phyloP scores from a whole-genome alignment of 2,888 invertebrate species.

The Busseola fusca region DNA sequence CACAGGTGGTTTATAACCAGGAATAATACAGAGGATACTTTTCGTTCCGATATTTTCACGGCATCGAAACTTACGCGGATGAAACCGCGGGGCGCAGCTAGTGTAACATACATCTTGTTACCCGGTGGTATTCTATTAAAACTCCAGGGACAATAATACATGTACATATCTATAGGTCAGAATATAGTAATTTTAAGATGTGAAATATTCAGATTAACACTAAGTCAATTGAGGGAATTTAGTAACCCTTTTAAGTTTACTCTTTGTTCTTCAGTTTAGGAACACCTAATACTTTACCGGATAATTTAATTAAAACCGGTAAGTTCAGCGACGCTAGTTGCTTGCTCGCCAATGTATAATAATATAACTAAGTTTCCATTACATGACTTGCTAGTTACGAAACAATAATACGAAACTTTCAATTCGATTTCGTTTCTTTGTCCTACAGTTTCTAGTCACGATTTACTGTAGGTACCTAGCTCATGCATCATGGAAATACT shows the following conservation, averaged over 20 bases:
- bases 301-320: constrained; percentile 15
- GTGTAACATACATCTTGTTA: background rate
- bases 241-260: background rate
- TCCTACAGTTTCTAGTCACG: constrained; percentile 50
- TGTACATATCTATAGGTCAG: no score
- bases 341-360: constrained; percentile 23
- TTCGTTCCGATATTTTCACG: no score
- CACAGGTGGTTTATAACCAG: no score
- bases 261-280: background rate
- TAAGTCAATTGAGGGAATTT: background rate
- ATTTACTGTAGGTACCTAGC: constrained; percentile 35
- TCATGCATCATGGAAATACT: constrained; percentile 48
- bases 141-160: background rate
- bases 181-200: background rate
- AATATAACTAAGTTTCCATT: constrained; percentile 51
- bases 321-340: constrained; percentile 16
- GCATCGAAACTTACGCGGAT: no score
- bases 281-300: constrained; percentile 11
- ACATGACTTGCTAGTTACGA: constrained; percentile 41
- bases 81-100: no score
- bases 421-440: constrained; percentile 48
- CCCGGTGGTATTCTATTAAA: background rate
- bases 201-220: background rate
- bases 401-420: constrained; percentile 54
- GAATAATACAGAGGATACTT: no score